Conservation (phyloP, 2,888 invertebrate genomes). For the Allacma fusca region DNA sequence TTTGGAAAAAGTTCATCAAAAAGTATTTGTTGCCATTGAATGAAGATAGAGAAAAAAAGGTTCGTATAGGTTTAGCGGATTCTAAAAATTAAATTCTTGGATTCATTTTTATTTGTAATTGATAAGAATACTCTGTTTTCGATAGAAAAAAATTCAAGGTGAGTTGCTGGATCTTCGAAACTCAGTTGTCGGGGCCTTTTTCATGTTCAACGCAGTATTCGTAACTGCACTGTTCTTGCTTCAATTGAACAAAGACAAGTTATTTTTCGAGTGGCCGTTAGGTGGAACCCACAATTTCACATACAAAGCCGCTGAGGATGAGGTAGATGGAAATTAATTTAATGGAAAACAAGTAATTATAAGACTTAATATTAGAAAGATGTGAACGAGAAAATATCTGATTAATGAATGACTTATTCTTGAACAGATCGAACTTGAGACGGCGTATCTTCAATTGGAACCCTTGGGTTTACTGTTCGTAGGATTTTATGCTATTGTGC, state of each 20-base stretch:
- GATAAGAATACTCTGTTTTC: neutral
- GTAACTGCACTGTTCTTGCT: constrained; percentile 68
- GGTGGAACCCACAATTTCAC: constrained; percentile 63
- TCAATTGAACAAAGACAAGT: constrained; percentile 67
- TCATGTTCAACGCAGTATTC: constrained; percentile 70
- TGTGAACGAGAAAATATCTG: too few species aligned
- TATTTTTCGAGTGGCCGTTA: constrained; percentile 66
- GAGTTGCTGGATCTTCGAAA: constrained; percentile 66
- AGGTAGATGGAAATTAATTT: constrained; percentile 7
- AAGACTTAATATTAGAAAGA: too few species aligned
- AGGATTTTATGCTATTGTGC: constrained; percentile 54
- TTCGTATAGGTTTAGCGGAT: neutral
- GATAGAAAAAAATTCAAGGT: constrained; percentile 59
- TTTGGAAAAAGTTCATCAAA: constrained; percentile 68
- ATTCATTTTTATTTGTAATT: neutral
- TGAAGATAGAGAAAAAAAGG: constrained; percentile 63
- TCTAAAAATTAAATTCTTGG: neutral
- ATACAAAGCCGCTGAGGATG: neutral
- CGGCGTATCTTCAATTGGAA: constrained; percentile 63
- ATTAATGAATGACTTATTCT: neutral
- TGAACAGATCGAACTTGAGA: constrained; percentile 25
- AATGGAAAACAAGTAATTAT: too few species aligned
- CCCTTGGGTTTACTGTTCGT: constrained; percentile 64
- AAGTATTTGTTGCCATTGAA: constrained; percentile 67
- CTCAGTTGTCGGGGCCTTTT: constrained; percentile 66